Conservation (phyloP, 2,797 vertebrate species). For the Steatocranus sp. region DNA sequence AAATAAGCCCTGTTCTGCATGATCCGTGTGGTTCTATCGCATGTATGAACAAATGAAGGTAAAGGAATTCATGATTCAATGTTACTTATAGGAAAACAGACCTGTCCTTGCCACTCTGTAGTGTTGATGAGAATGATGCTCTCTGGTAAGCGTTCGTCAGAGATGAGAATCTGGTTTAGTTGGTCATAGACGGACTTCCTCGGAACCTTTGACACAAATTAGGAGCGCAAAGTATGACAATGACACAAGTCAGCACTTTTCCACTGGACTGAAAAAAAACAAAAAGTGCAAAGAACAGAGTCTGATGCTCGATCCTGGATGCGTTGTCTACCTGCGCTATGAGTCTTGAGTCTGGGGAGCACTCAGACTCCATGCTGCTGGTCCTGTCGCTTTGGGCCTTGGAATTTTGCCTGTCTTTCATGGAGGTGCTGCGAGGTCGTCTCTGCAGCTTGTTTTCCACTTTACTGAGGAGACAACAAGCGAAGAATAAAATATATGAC, state of each 20-base stretch:
- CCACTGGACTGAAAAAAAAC: neutral
- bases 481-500: neutral
- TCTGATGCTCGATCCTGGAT: neutral
- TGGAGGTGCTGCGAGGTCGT: slow-evolving; percentile 77
- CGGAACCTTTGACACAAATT: slow-evolving; percentile 65
- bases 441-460: slow-evolving; percentile 70
- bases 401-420: slow-evolving; percentile 82
- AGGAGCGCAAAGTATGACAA: neutral
- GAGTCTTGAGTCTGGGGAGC: slow-evolving; percentile 71
- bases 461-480: slow-evolving; percentile 61
- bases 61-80: neutral
- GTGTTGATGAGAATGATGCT: slow-evolving; percentile 82
- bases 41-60: neutral
- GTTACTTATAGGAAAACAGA: slow-evolving; percentile 15
- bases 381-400: slow-evolving; percentile 76
- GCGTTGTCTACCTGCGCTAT: slow-evolving; percentile 62
- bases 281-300: neutral
- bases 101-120: slow-evolving; percentile 82
- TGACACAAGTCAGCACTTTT: neutral
- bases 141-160: slow-evolving; percentile 79
- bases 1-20: neutral
- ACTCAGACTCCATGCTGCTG: slow-evolving; percentile 78
- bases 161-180: slow-evolving; percentile 82
- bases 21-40: neutral
- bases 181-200: slow-evolving; percentile 83